phyloP scores from a whole-genome alignment of 2,797 vertebrate genomes.

The Lagothrix lagotricha region DNA sequence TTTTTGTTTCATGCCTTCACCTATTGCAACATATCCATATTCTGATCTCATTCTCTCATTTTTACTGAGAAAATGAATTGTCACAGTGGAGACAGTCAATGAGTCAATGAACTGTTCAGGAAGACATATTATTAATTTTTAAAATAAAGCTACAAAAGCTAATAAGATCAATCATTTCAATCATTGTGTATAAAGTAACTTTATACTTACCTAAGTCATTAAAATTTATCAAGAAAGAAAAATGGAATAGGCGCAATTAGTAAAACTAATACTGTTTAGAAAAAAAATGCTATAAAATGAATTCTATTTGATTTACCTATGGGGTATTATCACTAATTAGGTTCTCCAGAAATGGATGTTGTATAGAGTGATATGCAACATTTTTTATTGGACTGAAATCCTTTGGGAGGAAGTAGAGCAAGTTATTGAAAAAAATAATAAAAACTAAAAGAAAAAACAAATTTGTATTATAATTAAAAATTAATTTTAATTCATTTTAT shows the following conservation, averaged over 20 bases:
- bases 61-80: constrained; percentile 55
- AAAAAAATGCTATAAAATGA: constrained; percentile 29
- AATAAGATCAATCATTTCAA: constrained; percentile 70
- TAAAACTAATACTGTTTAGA: constrained; percentile 42
- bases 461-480: background rate
- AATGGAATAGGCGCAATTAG: constrained; percentile 35
- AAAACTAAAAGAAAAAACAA: background rate
- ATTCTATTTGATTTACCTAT: constrained; percentile 26
- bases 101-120: constrained; percentile 40
- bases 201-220: constrained; percentile 53
- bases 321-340: background rate
- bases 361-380: background rate
- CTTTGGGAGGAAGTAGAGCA: background rate
- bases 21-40: background rate
- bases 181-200: constrained; percentile 48
- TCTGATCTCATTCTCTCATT: constrained; percentile 29
- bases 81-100: constrained; percentile 39
- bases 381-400: background rate
- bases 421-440: background rate
- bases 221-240: constrained; percentile 57
- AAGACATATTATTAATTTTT: constrained; percentile 69
- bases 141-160: constrained; percentile 60
- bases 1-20: background rate
- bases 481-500: background rate
- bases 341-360: background rate